A percentile compares a stretch with the other conserved stretches of the same genome.
phyloP scores from a whole-genome alignment of 2,113 vertebrate genomes.

The Engraulis encrasicolus region DNA sequence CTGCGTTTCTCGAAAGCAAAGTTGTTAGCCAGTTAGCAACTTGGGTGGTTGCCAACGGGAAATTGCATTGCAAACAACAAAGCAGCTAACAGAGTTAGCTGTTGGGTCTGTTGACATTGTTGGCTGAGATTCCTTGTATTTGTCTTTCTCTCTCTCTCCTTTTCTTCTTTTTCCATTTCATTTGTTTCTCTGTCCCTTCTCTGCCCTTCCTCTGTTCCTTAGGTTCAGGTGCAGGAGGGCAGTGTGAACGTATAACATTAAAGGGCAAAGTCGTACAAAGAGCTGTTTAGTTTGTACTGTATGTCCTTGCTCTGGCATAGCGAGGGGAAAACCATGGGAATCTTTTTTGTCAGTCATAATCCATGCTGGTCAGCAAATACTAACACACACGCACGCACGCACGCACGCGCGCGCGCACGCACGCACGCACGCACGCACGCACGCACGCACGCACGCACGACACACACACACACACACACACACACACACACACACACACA shows the following conservation, averaged over 20 bases:
- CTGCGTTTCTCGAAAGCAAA: no score
- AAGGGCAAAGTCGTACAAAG: background rate
- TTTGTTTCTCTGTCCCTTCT: no score
- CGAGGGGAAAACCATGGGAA: background rate
- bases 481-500: background rate
- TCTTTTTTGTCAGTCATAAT: background rate
- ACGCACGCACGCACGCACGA: background rate
- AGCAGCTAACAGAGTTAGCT: no score
- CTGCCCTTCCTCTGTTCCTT: no score
- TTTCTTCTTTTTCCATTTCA: background rate
- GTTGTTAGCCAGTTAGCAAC: no score
- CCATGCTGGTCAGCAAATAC: background rate
- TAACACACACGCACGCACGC: background rate
- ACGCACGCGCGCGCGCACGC: background rate
- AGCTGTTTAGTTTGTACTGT: background rate
- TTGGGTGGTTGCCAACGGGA: no score
- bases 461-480: slow-evolving; percentile 6
- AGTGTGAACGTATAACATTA: background rate
- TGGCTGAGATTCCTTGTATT: background rate
- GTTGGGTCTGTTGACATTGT: no score
- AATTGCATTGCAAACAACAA: no score
- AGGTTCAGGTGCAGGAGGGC: no score
- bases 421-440: background rate
- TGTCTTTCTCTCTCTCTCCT: background rate
- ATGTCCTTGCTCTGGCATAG: background rate